Conservation (phyloP, 2,113 vertebrate species). For the Glaucomys volans region DNA sequence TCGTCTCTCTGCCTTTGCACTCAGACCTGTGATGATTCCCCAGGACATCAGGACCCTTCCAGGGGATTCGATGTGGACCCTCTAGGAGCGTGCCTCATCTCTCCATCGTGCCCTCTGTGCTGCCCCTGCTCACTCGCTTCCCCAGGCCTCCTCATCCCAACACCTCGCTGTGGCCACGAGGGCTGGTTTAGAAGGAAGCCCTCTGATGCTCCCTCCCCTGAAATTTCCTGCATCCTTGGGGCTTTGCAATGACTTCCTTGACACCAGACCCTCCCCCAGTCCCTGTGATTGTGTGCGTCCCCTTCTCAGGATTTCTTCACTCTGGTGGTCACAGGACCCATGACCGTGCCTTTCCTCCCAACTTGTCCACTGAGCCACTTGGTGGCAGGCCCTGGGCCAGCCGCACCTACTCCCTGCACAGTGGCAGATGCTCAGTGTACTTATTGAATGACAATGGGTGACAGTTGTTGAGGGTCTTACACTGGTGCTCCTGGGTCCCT, state of each 20-base stretch:
- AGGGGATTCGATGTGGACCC: background rate
- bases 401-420: background rate
- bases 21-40: background rate
- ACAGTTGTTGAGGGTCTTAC: background rate
- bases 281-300: background rate
- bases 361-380: background rate
- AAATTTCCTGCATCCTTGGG: conserved; percentile 5
- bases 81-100: background rate
- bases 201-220: background rate
- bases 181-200: background rate
- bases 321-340: background rate
- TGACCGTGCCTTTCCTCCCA: background rate
- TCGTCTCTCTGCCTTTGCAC: background rate
- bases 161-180: background rate
- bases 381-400: background rate
- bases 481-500: too few relatives aligned
- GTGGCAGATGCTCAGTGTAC: background rate
- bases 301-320: background rate
- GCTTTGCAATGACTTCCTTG: background rate
- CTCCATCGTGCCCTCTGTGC: background rate
- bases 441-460: background rate
- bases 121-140: background rate
- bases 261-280: background rate
- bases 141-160: background rate
- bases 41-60: background rate